Percentiles rank a stretch among this genome's conserved stretches.
Evolutionary conservation across 2,113 vertebrate species (phyloP).

Genomic region (Chroicocephalus ridibundus): DNA sequence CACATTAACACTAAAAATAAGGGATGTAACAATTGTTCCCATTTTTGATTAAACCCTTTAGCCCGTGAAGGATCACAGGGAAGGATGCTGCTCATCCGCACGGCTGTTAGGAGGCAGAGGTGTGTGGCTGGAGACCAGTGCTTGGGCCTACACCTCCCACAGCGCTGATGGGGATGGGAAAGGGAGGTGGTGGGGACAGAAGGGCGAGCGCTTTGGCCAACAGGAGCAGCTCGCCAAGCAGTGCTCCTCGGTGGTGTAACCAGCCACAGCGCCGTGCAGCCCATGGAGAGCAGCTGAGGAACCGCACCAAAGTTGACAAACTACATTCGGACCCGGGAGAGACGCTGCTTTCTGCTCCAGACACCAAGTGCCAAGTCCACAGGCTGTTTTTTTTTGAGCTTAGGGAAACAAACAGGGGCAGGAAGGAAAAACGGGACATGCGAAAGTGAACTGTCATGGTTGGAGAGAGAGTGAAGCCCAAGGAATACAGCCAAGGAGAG

Average conservation of each 20-base stretch:
- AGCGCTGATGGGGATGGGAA: background rate
- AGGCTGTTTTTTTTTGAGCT: background rate
- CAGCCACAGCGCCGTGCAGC: fast-evolving
- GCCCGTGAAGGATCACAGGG: fast-evolving
- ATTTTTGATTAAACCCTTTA: background rate
- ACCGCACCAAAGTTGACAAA: background rate
- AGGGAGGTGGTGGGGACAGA: background rate
- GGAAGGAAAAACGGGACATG: background rate
- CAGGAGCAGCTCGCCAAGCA: background rate
- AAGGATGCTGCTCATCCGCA: background rate
- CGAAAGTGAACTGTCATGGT: background rate
- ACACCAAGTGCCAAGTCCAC: fast-evolving
- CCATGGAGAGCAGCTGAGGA: background rate
- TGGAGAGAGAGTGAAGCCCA: background rate
- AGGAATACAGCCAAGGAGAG: background rate
- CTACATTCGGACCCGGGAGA: background rate
- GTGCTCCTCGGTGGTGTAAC: background rate
- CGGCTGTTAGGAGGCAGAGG: background rate
- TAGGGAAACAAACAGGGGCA: background rate
- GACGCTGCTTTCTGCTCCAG: background rate
- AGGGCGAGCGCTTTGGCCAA: background rate
- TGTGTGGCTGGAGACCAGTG: background rate
- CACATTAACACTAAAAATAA: background rate
- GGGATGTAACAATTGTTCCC: background rate
- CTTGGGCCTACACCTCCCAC: background rate